Percentiles rank a stretch among this genome's conserved stretches.
Conservation (phyloP, 2,888 invertebrate species). For the Mantis religiosa region DNA sequence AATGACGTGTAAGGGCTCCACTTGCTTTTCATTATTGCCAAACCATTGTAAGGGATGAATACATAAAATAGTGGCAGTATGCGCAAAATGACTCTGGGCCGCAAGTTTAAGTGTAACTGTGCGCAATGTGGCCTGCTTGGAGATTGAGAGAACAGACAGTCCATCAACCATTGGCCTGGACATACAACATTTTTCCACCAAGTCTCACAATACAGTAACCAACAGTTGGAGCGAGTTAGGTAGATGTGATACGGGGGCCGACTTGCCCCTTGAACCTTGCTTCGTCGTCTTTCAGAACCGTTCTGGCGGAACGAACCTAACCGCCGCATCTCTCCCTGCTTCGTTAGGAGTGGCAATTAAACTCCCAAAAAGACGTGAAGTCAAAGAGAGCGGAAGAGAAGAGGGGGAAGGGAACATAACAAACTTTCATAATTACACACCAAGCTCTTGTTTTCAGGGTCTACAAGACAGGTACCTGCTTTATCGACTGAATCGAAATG, state of each 20-base stretch:
- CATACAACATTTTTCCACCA: not conserved
- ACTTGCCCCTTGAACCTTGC: not conserved
- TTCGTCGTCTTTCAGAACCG: slow-evolving; percentile 2
- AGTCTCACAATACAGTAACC: not conserved
- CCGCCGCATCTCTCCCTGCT: not conserved
- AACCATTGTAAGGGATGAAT: no score
- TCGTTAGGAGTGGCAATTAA: slow-evolving; percentile 5
- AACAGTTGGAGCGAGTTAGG: not conserved
- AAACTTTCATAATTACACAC: not conserved
- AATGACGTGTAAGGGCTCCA: no score
- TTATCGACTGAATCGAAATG: not conserved
- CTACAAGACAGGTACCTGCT: not conserved
- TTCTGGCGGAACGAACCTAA: not conserved
- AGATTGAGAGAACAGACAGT: no score
- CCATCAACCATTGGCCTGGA: not conserved
- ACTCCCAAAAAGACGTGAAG: not conserved
- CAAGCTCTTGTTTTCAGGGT: not conserved
- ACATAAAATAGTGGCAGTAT: no score
- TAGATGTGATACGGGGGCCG: not conserved
- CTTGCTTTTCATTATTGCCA: no score
- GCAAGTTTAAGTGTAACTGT: no score
- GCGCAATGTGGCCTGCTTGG: no score
- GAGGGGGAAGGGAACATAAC: not conserved
- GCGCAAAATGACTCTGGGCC: no score
- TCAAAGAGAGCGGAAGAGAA: not conserved